Evolutionary conservation across 2,113 vertebrate species (phyloP), one percentile per base, ranked within the genome.

Genomic region (Oreochromis aureus): DNA sequence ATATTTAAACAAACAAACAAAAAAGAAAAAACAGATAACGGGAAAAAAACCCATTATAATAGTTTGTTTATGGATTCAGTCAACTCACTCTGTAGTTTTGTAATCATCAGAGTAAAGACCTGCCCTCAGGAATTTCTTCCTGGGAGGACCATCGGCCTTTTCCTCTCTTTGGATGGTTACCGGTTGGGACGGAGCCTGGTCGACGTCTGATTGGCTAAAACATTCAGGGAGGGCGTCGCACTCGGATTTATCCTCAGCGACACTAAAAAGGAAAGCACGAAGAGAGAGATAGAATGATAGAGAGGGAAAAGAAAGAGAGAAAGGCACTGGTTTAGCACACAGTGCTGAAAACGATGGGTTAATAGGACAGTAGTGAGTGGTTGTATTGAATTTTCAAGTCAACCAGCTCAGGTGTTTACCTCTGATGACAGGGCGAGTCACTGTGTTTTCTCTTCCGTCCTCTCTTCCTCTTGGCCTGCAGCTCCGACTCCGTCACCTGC

Each of bases 101-200:
- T 98, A 99, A 90, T 98, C 97, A 15, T 99, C 98, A 10, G 99
- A 99, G 96, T 98, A 99, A 87, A 99, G 97, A 82, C 99, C 99
- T 22, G 98, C 98, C 93, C 97, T 98, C 96, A 99, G 97, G 94
- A 98, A 99, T 73, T 96, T 98, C 96, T 99, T 99, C 94, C 97
- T 97, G 71, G 98, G 97, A 71, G 97, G 96, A 4, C 95, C 95
- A 13, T 97, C 96, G 1, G 96, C 93, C 86, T 97, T 97, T 91
- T 98, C 97, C 96, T 98, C 97, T 41, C 96, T 96, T 86, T 97
- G 97, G 91, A 95, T 55, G 46, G 95, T 63, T 30, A 95, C 92
- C 54, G 95, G 59, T 61, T 94, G 96, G 81, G 96, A 95, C 39
- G 96, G 87, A 63, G 91, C 80, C 93, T 80, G 94, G 82, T 92